Evolutionary conservation across 2,888 invertebrate species (phyloP).

Genomic region (Scaeva pyrastri): DNA sequence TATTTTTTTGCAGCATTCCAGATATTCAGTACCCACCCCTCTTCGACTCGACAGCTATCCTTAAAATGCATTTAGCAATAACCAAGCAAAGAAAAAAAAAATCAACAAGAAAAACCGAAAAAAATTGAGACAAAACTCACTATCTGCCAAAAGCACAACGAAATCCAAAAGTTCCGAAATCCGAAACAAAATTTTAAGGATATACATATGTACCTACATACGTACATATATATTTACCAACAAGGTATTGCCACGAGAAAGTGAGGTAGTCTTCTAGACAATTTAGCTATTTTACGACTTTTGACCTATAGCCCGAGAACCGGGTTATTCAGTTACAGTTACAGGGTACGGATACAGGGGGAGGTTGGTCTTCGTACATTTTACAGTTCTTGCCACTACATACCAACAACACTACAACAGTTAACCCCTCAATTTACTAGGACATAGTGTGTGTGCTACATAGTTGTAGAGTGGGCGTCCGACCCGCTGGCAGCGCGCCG

Average conservation of each 20-base stretch:
- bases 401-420: conserved; percentile 51
- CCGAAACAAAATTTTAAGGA: neutral
- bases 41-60: neutral
- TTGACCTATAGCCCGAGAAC: conserved; percentile 49
- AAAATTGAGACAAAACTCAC: neutral
- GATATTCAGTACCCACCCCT: neutral
- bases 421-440: conserved; percentile 50
- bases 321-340: neutral
- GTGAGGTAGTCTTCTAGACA: conserved; percentile 53
- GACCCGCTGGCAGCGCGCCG: too few relatives aligned
- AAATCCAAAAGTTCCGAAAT: neutral
- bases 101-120: neutral
- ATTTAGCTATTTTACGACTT: conserved; percentile 65
- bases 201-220: too few relatives aligned
- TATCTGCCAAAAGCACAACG: conserved; percentile 1
- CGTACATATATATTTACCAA: too few relatives aligned
- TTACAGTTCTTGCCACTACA: conserved; percentile 16
- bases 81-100: neutral
- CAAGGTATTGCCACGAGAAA: conserved; percentile 15
- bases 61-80: conserved; percentile 9
- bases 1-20: neutral
- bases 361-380: too few relatives aligned
- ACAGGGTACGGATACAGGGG: neutral
- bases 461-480: neutral
- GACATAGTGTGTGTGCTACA: neutral